phyloP scores from a whole-genome alignment of 1,140 invertebrate species.

The Drosophila orosa region DNA sequence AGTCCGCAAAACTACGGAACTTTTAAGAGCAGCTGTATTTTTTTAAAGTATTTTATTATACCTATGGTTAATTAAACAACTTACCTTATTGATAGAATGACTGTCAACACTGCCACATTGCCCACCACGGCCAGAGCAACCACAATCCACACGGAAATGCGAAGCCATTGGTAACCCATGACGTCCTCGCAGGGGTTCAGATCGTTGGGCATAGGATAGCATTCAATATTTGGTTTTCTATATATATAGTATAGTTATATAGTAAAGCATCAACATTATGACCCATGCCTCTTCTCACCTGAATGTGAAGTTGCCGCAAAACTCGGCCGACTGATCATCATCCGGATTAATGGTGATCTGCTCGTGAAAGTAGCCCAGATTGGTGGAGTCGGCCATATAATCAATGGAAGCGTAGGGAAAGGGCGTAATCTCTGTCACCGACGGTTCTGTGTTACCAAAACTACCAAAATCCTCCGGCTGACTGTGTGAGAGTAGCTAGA shows the following conservation, averaged over 20 bases:
- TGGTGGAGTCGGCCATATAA: slow-evolving; percentile 68
- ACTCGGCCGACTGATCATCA: slow-evolving; percentile 69
- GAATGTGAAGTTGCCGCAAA: slow-evolving; percentile 80
- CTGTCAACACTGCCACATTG: slow-evolving; percentile 92
- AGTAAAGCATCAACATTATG: background rate
- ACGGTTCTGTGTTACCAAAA: slow-evolving; percentile 5
- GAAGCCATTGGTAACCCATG: slow-evolving; percentile 92
- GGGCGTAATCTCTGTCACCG: slow-evolving; percentile 3
- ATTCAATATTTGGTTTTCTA: slow-evolving; percentile 86
- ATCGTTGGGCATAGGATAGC: slow-evolving; percentile 92
- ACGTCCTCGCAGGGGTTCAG: slow-evolving; percentile 96
- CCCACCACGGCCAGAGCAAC: slow-evolving; percentile 89
- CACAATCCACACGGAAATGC: slow-evolving; percentile 93
- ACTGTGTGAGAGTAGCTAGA: background rate
- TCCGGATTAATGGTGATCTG: slow-evolving; percentile 74
- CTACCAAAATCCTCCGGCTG: slow-evolving; percentile 26
- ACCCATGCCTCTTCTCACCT: slow-evolving; percentile 29
- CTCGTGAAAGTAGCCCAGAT: slow-evolving; percentile 72
- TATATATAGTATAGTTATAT: background rate
- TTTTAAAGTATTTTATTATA: too few relatives aligned
- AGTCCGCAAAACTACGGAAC: too few relatives aligned
- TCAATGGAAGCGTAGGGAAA: slow-evolving; percentile 39
- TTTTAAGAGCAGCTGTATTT: too few relatives aligned
- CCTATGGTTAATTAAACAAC: slow-evolving; percentile 6
- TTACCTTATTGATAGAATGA: slow-evolving; percentile 87